These are phyloP conservation scores for Pogonophryne albipinna DNA, from an alignment of 2,797 vertebrate genomes.

Conservation along the genomic window DNA sequence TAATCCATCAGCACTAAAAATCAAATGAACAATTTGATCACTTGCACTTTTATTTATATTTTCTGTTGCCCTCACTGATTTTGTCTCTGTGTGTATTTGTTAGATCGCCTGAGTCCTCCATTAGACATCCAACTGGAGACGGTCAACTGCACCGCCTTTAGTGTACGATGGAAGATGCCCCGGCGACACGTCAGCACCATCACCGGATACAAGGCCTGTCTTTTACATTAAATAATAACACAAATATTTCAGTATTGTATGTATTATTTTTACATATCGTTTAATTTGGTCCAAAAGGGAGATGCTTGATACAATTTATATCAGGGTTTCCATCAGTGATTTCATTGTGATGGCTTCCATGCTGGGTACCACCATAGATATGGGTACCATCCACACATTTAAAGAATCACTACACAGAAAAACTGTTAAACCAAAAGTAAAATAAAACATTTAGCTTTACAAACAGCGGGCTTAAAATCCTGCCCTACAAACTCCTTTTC, in stretches of 20 bases:
- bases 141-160: constrained; percentile 93
- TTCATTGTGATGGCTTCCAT: neutral
- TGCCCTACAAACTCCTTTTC: neutral
- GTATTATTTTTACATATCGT: neutral
- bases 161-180: constrained; percentile 93
- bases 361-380: neutral
- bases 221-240: neutral
- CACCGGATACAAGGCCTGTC: constrained; percentile 87
- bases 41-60: neutral
- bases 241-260: neutral
- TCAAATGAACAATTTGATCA: neutral
- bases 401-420: neutral
- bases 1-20: neutral
- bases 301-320: neutral
- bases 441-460: neutral
- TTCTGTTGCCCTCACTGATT: constrained; percentile 2
- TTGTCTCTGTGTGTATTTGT: constrained; percentile 39
- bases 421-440: neutral
- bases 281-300: too few relatives aligned
- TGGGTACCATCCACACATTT: neutral
- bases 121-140: constrained; percentile 89
- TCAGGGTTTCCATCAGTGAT: neutral
- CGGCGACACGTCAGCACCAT: constrained; percentile 87
- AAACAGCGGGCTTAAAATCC: neutral
- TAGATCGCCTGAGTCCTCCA: constrained; percentile 92